A percentile compares a stretch with the other conserved stretches of the same genome.
Evolutionary conservation across 2,797 vertebrate species (phyloP).

Genomic region (Diglossa cyanea): DNA sequence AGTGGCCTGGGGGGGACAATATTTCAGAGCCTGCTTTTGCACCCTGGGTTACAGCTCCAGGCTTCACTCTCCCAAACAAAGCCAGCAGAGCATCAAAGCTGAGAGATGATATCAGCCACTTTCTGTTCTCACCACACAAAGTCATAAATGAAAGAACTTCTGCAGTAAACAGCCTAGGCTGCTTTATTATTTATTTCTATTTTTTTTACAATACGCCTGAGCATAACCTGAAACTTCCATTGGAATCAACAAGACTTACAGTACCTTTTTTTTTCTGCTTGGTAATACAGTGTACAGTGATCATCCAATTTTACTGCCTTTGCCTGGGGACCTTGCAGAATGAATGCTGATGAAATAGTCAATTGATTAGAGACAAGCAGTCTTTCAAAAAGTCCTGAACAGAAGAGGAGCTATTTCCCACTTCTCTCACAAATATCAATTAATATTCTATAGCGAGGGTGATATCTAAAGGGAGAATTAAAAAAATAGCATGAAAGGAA

Average conservation of each 20-base stretch:
- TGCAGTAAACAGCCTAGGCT: neutral
- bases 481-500: neutral
- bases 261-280: neutral
- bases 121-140: neutral
- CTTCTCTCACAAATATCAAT: slow-evolving; percentile 29
- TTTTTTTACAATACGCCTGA: neutral
- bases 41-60: neutral
- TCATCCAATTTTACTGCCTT: slow-evolving; percentile 39
- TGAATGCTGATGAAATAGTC: slow-evolving; percentile 44
- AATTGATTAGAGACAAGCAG: slow-evolving; percentile 55
- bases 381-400: slow-evolving; percentile 30
- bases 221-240: neutral
- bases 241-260: neutral
- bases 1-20: neutral
- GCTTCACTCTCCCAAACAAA: neutral
- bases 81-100: neutral
- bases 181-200: slow-evolving; percentile 17
- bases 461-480: neutral
- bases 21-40: neutral
- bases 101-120: neutral
- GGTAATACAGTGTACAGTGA: neutral
- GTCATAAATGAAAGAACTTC: neutral
- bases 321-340: neutral
- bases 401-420: slow-evolving; percentile 11
- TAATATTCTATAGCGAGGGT: neutral